Evolutionary conservation across 1,140 invertebrate species (phyloP), one percentile per base, ranked within the genome.

Genomic region (Atta cephalotes): DNA sequence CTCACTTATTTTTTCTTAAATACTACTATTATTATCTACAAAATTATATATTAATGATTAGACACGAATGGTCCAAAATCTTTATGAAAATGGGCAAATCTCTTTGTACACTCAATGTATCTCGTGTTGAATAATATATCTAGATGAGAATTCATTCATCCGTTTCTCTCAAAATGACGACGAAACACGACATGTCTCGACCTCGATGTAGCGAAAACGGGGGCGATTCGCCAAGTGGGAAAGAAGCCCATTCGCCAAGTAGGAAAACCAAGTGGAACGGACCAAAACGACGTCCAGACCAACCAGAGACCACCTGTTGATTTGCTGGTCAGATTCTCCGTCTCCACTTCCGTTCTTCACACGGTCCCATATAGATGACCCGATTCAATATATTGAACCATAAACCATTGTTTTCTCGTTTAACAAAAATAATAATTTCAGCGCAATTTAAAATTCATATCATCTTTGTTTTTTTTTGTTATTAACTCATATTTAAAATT

Each of bases 261-360:
- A 70, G 68, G 87, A 81, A 31, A 70, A 79, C 25, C 10, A 66
- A 66, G 63, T 68, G 65, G 72, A 85, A 78, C 70, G 14, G 18
- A 66, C 28, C 80, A 62, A 51, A 85, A 72, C 70, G 68, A 74
- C 51, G 39, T 80, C 87, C 79, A 45, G 49, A 66, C 71, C 60
- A 12, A 68, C 56, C 21, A 10, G 21, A 35, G 80, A 58, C 82
- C 87, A 90, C 88, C 88, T 90, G 88, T 82, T 88, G 56, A 35
- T 45, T 9, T 9, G 6, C 74, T 39, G 39, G 14, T 51, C 31
- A 62, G 51, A 51, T 66, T 76, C 49, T 71, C 63, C 56, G 21
- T 70, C 77, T 86, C 31, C 28, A 56, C 76, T 87, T 89, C 87
- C 79, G 86, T 89, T 87, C 88, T 53, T 68, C 70, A 25, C 31